Evolutionary conservation across 1,140 invertebrate species (phyloP).

Genomic region (Diploscapter pachys): DNA sequence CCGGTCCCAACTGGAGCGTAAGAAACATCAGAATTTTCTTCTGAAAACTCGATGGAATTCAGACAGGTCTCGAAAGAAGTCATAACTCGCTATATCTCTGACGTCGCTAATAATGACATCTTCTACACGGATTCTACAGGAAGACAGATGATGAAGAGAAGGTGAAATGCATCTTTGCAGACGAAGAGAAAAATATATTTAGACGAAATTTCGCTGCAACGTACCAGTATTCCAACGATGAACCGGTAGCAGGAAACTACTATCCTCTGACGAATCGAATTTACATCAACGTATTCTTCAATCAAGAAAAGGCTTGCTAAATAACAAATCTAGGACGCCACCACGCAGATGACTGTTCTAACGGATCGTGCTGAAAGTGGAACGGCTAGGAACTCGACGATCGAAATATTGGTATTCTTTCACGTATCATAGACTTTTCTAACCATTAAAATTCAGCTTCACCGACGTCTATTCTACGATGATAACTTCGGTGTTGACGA

Average conservation of each 20-base stretch:
- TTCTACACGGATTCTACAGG: constrained; percentile 95
- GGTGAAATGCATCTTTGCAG: constrained; percentile 46
- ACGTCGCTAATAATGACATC: constrained; percentile 67
- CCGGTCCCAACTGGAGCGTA: constrained; percentile 72
- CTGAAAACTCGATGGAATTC: constrained; percentile 15
- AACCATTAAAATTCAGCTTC: constrained; percentile 65
- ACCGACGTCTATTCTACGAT: constrained; percentile 78
- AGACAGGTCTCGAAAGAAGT: constrained; percentile 77
- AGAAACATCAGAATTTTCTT: background rate
- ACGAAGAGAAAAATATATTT: constrained; percentile 24
- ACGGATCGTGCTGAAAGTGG: constrained; percentile 85
- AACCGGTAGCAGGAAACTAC: constrained; percentile 79
- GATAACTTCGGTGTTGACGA: constrained; percentile 89
- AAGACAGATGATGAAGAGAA: constrained; percentile 76
- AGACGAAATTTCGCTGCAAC: constrained; percentile 71
- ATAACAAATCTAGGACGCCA: constrained; percentile 60
- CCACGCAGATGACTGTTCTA: constrained; percentile 68
- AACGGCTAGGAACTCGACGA: constrained; percentile 68
- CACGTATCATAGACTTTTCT: constrained; percentile 5
- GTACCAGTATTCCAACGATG: constrained; percentile 68
- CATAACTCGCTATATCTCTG: constrained; percentile 69
- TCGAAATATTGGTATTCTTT: constrained; percentile 66
- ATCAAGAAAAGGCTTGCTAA: background rate
- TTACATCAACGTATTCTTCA: background rate
- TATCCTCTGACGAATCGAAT: constrained; percentile 74